Conservation (phyloP, 2,888 invertebrate genomes). For the Phyto melanocephala region DNA sequence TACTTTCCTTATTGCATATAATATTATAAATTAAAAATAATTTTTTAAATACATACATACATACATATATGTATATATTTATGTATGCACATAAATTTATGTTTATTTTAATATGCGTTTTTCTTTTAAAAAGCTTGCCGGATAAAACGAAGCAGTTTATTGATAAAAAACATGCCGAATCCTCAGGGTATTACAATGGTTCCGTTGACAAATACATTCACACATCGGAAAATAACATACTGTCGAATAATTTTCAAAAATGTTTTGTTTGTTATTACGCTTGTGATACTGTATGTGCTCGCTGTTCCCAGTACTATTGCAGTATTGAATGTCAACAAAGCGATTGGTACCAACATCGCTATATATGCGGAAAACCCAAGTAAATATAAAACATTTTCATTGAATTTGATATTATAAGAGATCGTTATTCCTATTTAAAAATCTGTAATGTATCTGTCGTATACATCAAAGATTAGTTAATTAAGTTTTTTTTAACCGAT, state of each 20-base stretch:
- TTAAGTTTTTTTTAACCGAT: no score
- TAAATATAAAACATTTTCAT: slow-evolving; percentile 52
- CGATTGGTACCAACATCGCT: slow-evolving; percentile 71
- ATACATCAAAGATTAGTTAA: no score
- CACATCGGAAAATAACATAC: background rate
- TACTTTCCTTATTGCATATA: no score
- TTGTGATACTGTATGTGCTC: slow-evolving; percentile 68
- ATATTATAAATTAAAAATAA: no score
- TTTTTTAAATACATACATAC: no score
- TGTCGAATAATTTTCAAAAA: slow-evolving; percentile 28
- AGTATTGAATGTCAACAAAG: slow-evolving; percentile 71
- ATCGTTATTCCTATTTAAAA: no score
- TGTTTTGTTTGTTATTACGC: slow-evolving; percentile 66
- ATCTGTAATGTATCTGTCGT: no score
- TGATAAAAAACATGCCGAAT: slow-evolving; percentile 65
- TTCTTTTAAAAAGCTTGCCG: slow-evolving; percentile 65
- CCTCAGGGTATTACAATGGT: slow-evolving; percentile 59
- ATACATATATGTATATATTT: background rate
- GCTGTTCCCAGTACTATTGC: slow-evolving; percentile 71
- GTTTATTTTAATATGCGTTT: no score
- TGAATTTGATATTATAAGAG: no score
- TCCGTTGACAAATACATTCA: slow-evolving; percentile 35
- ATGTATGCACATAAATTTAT: background rate
- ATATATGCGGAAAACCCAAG: slow-evolving; percentile 70
- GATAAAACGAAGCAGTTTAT: slow-evolving; percentile 64